Base-by-base conservation (phyloP, 2,888 invertebrate species). In the Drosophila multiciliata region DNA sequence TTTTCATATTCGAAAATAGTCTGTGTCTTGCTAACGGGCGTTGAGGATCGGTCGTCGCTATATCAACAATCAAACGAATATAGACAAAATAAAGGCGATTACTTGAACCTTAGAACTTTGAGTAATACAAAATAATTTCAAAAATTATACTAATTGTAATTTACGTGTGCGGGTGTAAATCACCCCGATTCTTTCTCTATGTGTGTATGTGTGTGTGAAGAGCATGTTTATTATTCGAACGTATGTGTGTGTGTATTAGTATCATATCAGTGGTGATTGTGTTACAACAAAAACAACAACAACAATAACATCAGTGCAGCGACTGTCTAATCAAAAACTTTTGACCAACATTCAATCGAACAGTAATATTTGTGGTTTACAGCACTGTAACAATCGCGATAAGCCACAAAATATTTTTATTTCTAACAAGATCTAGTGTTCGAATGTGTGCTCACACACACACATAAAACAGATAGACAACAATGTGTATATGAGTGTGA, bases 351-450 rank as follows among this genome's bases (percentile, higher is more conserved):
- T 15, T 82, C 68, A 80, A 77, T 75, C 52, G 68, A 77, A 73
- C 66, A 61, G 52, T 67, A 77, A 67, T 68, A 69, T 82, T 79
- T 80, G 80, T 72, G 87, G 82, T 69, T 84, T 87, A 66, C 82
- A 80, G 45, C 57, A 73, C 38, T 64, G 57, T 17, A 42, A 60
- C 42, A 42, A 40, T 68, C 40, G 55, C 50, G 73, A 83, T 83
- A 86, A 86, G 81, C 81, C 83, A 60, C 77, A 71, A 58, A 67
- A 64, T 66, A 79, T 23, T 33, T 35, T 23, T 32, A 33, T 20
- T 66, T 66, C 60, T 38, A 35, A 54, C 64, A 40, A 42, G 62
- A 75, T 65, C 62, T 62, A 54, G 20, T 38, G 8, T 8, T 2
- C 17, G 12, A 1, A 42, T 36, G 40, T 40, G 9, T 45, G 45